These are phyloP conservation scores for Lineus longissimus DNA, from an alignment of 1,140 invertebrate species.

Conservation along the genomic window DNA sequence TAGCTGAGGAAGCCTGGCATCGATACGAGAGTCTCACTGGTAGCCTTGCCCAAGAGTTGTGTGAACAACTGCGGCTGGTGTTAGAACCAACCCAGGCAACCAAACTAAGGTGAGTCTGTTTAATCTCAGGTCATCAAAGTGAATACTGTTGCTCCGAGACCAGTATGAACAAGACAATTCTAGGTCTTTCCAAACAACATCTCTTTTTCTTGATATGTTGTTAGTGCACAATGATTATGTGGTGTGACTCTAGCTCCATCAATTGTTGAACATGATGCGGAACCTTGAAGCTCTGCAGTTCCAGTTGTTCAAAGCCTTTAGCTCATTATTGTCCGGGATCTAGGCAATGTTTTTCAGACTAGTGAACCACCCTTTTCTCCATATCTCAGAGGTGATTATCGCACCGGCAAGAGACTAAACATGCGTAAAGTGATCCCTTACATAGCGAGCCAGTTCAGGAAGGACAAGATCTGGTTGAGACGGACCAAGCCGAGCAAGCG, in stretches of 20 bases:
- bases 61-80: conserved; percentile 88
- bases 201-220: no score
- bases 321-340: no score
- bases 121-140: conserved; percentile 1
- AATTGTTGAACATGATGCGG: no score
- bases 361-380: no score
- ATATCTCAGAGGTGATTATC: conserved; percentile 76
- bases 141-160: neutral
- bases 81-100: conserved; percentile 92
- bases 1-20: conserved; percentile 53
- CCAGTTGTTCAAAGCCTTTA: no score
- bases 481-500: conserved; percentile 92
- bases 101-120: conserved; percentile 65
- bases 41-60: conserved; percentile 78
- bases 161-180: no score
- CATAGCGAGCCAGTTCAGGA: conserved; percentile 97
- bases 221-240: no score
- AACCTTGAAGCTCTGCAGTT: no score
- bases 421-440: conserved; percentile 97
- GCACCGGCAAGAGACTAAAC: conserved; percentile 94
- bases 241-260: no score
- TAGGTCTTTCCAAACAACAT: no score
- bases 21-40: conserved; percentile 61
- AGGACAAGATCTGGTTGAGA: conserved; percentile 98
- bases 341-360: no score